A percentile compares a stretch with the other conserved stretches of the same genome.
Conservation (phyloP, 2,888 invertebrate genomes). For the Chrysolina oricalcia region DNA sequence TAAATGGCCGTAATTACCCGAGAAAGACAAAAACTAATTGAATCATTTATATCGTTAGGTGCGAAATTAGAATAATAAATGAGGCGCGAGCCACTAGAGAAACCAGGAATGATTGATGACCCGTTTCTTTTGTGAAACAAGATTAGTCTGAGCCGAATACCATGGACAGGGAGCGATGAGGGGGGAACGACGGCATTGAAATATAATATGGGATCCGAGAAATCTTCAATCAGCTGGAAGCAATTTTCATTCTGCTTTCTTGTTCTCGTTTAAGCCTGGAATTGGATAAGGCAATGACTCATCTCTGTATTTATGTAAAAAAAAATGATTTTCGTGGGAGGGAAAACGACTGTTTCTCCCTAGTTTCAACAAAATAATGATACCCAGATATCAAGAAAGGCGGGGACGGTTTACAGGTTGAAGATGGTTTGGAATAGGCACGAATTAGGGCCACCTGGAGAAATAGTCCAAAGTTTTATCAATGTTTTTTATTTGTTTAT, state of each 20-base stretch:
- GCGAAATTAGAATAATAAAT: slow-evolving; percentile 64
- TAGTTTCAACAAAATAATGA: too few species aligned
- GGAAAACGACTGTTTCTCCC: too few species aligned
- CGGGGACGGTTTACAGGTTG: too few species aligned
- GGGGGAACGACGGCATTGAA: background rate
- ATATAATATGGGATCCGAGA: background rate
- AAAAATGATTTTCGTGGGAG: too few species aligned
- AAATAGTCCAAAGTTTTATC: too few species aligned
- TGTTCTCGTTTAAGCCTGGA: background rate
- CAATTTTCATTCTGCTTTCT: background rate
- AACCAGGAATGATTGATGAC: slow-evolving; percentile 53
- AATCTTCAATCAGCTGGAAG: background rate
- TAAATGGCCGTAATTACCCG: slow-evolving; percentile 45
- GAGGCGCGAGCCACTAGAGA: slow-evolving; percentile 50
- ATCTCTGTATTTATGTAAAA: background rate
- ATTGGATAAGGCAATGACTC: background rate
- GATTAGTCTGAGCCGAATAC: background rate
- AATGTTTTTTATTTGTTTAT: too few species aligned
- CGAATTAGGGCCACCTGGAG: too few species aligned
- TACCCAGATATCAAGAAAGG: too few species aligned
- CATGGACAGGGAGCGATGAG: too few species aligned
- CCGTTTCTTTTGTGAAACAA: slow-evolving; percentile 50
- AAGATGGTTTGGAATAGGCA: too few species aligned
- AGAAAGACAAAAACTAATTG: slow-evolving; percentile 65
- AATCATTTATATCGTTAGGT: slow-evolving; percentile 65